These are phyloP conservation scores for Lytechinus variegatus DNA, from an alignment of 35 echinoderm and acorn worm genomes.

Conservation along the genomic window DNA sequence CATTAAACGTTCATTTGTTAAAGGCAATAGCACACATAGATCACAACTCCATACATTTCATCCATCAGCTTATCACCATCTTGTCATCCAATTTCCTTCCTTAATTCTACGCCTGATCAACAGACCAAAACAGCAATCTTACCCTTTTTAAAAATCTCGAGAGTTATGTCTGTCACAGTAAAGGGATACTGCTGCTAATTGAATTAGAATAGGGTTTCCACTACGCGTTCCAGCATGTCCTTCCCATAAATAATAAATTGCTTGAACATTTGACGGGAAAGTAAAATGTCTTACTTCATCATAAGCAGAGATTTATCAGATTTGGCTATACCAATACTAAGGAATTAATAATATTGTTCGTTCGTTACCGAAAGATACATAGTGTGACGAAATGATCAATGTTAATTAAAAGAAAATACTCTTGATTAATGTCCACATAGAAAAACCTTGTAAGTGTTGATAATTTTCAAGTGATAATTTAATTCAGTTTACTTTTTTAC, in stretches of 20 bases:
- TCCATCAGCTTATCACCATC: neutral
- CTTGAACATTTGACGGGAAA: neutral
- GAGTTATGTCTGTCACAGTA: neutral
- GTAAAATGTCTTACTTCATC: neutral
- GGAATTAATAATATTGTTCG: neutral
- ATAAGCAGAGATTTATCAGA: neutral
- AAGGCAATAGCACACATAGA: neutral
- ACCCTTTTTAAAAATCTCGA: neutral
- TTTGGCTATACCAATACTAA: neutral
- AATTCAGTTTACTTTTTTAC: too few species aligned
- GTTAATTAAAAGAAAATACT: neutral
- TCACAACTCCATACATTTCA: neutral
- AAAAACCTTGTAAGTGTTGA: neutral
- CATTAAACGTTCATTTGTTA: neutral
- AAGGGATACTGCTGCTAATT: conserved; percentile 11
- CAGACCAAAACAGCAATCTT: neutral
- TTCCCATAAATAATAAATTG: neutral
- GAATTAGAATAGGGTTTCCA: neutral
- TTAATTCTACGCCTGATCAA: neutral
- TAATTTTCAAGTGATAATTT: too few species aligned
- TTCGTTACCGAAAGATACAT: neutral
- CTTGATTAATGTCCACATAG: neutral
- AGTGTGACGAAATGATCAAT: neutral
- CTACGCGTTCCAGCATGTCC: neutral
- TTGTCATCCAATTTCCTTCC: neutral